phyloP scores from a whole-genome alignment of 2,113 vertebrate genomes.

The human region GRCh38 chr6:3514501-3515000 shows the following conservation, averaged over 20 bases:
- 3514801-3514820: neutral
- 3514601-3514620: neutral
- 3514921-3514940: accelerated
- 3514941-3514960: too few species aligned
- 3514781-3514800: neutral
- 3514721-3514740: neutral
- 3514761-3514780: neutral
- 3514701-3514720: neutral
- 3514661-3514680: neutral
- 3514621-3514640: neutral
- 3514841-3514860: neutral
- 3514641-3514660: neutral
- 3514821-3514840: too few species aligned
- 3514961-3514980: neutral
- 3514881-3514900: neutral
- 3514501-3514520: neutral
- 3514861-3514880: accelerated
- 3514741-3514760: neutral
- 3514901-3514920: neutral
- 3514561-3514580: neutral
- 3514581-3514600: neutral
- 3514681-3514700: neutral
- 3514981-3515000: neutral
- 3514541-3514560: neutral
- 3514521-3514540: neutral